Base-by-base conservation (phyloP, 2,888 invertebrate species). In the Toxonevra muliebris region DNA sequence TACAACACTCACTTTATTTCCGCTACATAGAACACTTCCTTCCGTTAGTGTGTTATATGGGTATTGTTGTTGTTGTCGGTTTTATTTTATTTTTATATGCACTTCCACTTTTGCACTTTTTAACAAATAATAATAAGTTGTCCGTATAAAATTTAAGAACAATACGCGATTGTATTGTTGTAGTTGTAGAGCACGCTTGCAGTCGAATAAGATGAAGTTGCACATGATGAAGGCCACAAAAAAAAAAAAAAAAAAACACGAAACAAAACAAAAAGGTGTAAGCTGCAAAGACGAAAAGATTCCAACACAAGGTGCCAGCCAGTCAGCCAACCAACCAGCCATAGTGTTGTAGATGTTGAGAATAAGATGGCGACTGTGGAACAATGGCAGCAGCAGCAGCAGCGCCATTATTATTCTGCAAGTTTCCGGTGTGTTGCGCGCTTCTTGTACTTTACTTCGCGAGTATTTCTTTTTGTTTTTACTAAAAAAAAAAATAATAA, bases 121-220 rank as follows among this genome's bases (percentile, higher is more conserved):
- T 48, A n/a, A n/a, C 48, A 48, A 15, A 48, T 48, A 48, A 48
- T 48, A 48, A 48, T 48, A 48, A 48, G 48, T 48, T n/a, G 15
- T 13, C 13, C 13, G 48, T 15, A 15, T 48, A 48, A 48, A 48
- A 48, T 13, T 48, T 13, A n/a, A 15, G 10, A n/a, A 15, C 48
- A 48, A 48, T 15, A 48, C n/a, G 13, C 30, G 30, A 30, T 30
- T 30, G 30, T 7, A 15, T 30, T 30, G 30, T 30, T 30, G 30
- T 30, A 30, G 30, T 30, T 30, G 48, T 48, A 11, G 10, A 48
- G 13, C 7, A 30, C 30, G 30, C n/a, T 30, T 4, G 30, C 30
- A 30, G 30, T 30, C 30, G 30, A 30, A 30, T 30, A 30, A 30
- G 30, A 30, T 30, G 30, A 30, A 30, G 30, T 7, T 30, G 7